Evolutionary conservation across 30 jellyfish, hydroid and myxozoan genomes (phyloP).

Genomic region (Hydractinia symbiolongicarpus): DNA sequence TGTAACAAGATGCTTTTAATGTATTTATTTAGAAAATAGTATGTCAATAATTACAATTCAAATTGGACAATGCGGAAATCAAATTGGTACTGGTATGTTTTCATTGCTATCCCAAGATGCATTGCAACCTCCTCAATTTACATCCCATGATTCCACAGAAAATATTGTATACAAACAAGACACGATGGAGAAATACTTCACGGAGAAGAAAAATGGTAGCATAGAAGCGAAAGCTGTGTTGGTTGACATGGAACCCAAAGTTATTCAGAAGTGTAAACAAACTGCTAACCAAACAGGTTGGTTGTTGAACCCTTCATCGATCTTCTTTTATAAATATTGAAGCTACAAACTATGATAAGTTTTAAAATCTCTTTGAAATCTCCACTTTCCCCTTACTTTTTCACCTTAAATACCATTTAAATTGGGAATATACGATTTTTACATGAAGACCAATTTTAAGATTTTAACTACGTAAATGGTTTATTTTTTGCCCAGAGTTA

Average conservation of each 20-base stretch:
- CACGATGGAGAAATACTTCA: slow-evolving; percentile 49
- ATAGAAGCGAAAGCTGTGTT: slow-evolving; percentile 66
- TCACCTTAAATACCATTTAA: too few species aligned
- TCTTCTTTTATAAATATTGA: too few species aligned
- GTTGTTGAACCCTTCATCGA: not conserved
- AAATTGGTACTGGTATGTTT: slow-evolving; percentile 74
- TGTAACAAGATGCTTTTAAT: too few species aligned
- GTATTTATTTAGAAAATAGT: too few species aligned
- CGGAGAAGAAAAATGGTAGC: slow-evolving; percentile 11
- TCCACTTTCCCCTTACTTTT: too few species aligned
- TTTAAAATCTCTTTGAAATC: too few species aligned
- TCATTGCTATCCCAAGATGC: slow-evolving; percentile 54
- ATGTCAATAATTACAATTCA: slow-evolving; percentile 89
- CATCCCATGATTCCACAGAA: slow-evolving; percentile 10
- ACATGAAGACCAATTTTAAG: too few species aligned
- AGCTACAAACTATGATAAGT: too few species aligned
- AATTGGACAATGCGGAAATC: slow-evolving; percentile 96
- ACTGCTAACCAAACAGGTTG: slow-evolving; percentile 46
- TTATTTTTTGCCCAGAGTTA: too few species aligned
- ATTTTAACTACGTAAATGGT: too few species aligned
- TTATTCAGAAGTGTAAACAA: slow-evolving; percentile 36
- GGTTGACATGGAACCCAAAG: slow-evolving; percentile 88
- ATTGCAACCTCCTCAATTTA: slow-evolving; percentile 34
- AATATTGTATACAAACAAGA: slow-evolving; percentile 42
- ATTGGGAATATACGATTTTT: too few species aligned